These are phyloP conservation scores for Acridotheres tristis DNA, from an alignment of 2,797 vertebrate species.

Conservation along the genomic window DNA sequence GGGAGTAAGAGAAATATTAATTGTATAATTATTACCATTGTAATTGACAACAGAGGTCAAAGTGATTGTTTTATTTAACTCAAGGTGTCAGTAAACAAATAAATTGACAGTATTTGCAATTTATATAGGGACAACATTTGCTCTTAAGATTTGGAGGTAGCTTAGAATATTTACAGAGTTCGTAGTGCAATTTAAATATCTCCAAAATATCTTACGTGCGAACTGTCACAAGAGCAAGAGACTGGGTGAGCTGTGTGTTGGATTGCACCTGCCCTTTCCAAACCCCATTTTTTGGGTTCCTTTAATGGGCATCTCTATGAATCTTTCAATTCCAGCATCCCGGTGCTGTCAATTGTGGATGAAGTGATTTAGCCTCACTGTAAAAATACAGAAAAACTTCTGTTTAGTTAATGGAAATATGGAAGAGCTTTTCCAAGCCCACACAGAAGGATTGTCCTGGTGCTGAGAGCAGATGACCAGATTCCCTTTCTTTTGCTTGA, in stretches of 20 bases:
- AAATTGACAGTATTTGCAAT: neutral
- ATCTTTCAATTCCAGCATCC: neutral
- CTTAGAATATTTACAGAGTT: neutral
- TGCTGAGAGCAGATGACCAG: neutral
- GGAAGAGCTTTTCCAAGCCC: neutral
- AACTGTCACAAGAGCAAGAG: neutral
- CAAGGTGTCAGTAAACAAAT: neutral
- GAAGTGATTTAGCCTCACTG: neutral
- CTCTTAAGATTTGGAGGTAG: neutral
- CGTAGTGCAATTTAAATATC: neutral
- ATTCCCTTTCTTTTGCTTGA: neutral
- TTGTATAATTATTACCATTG: neutral
- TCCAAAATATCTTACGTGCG: rapidly evolving
- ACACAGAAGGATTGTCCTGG: neutral
- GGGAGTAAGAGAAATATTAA: neutral
- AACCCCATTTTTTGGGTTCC: neutral
- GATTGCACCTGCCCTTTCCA: neutral
- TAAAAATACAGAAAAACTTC: neutral
- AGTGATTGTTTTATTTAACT: neutral
- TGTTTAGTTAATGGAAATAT: neutral
- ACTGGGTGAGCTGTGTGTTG: neutral
- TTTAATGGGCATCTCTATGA: neutral
- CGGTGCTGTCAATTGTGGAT: neutral
- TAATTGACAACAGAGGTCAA: neutral
- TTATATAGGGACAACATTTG: neutral